A percentile compares a stretch with the other conserved stretches of the same genome.
These are phyloP conservation scores for Thera obeliscata DNA, from an alignment of 2,888 invertebrate species.

Conservation along the genomic window DNA sequence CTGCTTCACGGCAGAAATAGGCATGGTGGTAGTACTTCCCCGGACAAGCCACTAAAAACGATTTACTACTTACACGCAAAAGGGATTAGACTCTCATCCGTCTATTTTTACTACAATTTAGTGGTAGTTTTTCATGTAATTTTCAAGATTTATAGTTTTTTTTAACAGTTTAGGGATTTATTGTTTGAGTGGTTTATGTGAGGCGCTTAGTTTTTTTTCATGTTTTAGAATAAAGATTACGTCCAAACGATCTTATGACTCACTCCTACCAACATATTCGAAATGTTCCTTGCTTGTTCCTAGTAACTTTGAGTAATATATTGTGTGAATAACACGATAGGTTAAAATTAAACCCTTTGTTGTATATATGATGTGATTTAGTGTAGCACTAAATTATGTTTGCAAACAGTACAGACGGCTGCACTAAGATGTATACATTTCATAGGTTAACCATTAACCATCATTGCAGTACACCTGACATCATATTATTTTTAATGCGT, in stretches of 20 bases:
- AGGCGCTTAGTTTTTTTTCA: slow-evolving; percentile 13
- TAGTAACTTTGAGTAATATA: slow-evolving; percentile 7
- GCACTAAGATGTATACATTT: no score
- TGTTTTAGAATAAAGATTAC: slow-evolving; percentile 1
- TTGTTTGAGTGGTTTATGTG: slow-evolving; percentile 22
- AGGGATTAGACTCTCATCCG: slow-evolving; percentile 12
- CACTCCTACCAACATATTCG: neutral
- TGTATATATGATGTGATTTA: slow-evolving; percentile 13
- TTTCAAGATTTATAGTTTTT: slow-evolving; percentile 17
- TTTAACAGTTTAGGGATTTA: slow-evolving; percentile 12
- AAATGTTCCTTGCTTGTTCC: neutral
- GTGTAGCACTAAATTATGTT: neutral
- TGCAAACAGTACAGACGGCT: no score
- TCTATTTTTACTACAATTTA: slow-evolving; percentile 12
- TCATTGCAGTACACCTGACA: no score
- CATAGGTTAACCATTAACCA: no score
- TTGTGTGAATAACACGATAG: slow-evolving; percentile 11
- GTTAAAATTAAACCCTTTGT: slow-evolving; percentile 21
- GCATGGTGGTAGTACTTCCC: no score
- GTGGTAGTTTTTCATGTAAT: slow-evolving; percentile 14
- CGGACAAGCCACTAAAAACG: no score
- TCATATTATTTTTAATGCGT: no score
- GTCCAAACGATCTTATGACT: slow-evolving; percentile 10
- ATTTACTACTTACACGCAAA: slow-evolving; percentile 9
- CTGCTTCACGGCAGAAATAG: no score